Conservation (phyloP, 2,888 invertebrate genomes). For the Macrostomum cliftonense region DNA sequence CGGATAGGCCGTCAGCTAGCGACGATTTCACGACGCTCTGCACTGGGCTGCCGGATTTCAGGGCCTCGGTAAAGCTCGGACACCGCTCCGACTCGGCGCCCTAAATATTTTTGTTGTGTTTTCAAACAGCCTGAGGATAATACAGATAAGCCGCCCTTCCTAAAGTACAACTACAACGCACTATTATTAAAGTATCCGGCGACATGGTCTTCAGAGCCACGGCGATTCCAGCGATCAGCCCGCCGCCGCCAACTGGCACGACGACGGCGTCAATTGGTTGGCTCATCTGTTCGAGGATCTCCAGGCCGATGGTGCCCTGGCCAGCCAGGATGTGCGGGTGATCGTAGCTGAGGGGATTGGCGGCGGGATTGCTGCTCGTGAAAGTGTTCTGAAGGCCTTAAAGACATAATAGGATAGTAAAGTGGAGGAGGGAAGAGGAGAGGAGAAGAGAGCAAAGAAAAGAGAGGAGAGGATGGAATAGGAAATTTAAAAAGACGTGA, state of each 20-base stretch:
- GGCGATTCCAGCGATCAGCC: constrained; percentile 71
- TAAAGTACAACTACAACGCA: too few species aligned
- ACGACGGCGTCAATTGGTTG: constrained; percentile 65
- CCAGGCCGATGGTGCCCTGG: constrained; percentile 77
- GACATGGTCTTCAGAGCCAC: constrained; percentile 31
- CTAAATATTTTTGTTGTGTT: constrained; percentile 18
- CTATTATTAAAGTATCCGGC: background rate
- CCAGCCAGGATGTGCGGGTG: constrained; percentile 85
- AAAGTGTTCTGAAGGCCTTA: too few species aligned
- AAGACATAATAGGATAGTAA: too few species aligned
- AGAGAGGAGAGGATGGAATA: too few species aligned
- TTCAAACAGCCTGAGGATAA: too few species aligned
- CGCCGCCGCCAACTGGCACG: constrained; percentile 82
- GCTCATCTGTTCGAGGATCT: constrained; percentile 71
- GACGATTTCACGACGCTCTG: background rate
- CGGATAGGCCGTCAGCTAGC: constrained; percentile 1
- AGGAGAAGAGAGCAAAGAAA: too few species aligned
- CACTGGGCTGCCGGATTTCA: constrained; percentile 51
- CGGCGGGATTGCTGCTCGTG: too few species aligned
- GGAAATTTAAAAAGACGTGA: too few species aligned
- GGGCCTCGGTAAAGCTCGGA: constrained; percentile 59
- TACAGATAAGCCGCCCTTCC: too few species aligned
- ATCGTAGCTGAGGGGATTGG: constrained; percentile 63
- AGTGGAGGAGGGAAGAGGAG: too few species aligned
- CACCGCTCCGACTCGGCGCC: constrained; percentile 81